Evolutionary conservation across 1,140 invertebrate genomes (phyloP), one percentile per base, ranked within the genome.

Genomic region (Lepeophtheirus salmonis): DNA sequence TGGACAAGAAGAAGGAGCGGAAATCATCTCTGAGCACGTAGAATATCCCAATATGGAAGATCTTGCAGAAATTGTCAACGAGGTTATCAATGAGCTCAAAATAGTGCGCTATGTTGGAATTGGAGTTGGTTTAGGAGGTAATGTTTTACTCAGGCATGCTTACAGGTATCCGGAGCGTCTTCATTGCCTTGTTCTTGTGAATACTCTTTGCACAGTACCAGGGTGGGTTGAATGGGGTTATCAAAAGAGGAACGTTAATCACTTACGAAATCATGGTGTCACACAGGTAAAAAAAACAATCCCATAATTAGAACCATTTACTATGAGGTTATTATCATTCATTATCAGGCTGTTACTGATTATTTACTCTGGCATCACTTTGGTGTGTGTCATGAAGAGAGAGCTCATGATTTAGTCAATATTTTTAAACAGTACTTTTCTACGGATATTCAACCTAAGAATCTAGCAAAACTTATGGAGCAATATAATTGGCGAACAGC

Each of bases 301-400:
- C n/a, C n/a, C n/a, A n/a, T n/a, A n/a, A n/a, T n/a, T n/a, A n/a
- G n/a, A n/a, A n/a, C n/a, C n/a, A n/a, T n/a, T n/a, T n/a, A n/a
- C n/a, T n/a, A n/a, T n/a, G n/a, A n/a, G n/a, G n/a, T n/a, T n/a
- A n/a, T n/a, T n/a, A n/a, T n/a, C n/a, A n/a, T n/a, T n/a, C n/a
- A n/a, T n/a, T n/a, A n/a, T 17, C 84, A 90, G 68, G 87, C 89
- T 50, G 90, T 92, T 1, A 78, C 96, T 52, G 92, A 98, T 69
- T 98, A 98, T 69, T 75, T 98, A 23, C 89, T 98, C 83, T 98
- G 95, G 95, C 94, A 99, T 74, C 94, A 97, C 72, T 98, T 98
- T 73, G 95, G 95, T 66, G 81, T 83, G 69, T 82, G 84, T 72
- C 75, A 85, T 1, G 87, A 92, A 67, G 88, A 92, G 64, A 78